Conservation (phyloP, 2,888 invertebrate genomes). For the Pristionchus maxplancki region DNA sequence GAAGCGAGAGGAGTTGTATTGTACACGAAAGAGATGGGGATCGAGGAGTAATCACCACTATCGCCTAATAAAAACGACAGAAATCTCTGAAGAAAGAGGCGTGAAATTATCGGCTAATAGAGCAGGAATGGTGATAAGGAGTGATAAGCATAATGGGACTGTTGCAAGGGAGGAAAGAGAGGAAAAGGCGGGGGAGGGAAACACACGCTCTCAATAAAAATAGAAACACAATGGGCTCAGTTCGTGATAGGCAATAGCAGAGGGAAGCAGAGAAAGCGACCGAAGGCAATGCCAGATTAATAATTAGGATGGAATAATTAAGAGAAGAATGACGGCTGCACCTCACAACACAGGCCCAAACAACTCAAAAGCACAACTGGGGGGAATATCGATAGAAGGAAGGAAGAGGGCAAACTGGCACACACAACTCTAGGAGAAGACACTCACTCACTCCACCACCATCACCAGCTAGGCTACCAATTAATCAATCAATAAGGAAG, state of each 20-base stretch:
- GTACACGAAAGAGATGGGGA: neutral
- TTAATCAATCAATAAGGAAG: neutral
- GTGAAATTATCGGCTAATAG: slow-evolving; percentile 35
- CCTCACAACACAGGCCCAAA: slow-evolving; percentile 4
- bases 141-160: neutral
- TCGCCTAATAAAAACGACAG: slow-evolving; percentile 20
- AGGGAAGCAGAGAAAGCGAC: neutral
- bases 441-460: neutral
- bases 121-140: slow-evolving; percentile 8
- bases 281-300: neutral
- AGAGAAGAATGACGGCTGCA: neutral
- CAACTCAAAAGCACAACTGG: neutral
- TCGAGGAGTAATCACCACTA: neutral
- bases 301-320: neutral
- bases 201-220: neutral
- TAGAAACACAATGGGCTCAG: slow-evolving; percentile 13
- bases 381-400: neutral
- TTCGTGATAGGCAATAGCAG: neutral
- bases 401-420: neutral
- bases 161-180: slow-evolving; percentile 9
- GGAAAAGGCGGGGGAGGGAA: neutral
- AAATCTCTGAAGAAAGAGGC: neutral
- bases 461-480: neutral
- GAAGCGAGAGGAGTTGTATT: neutral
- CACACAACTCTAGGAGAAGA: too few species aligned